Evolutionary conservation across 2,888 invertebrate genomes (phyloP).

Genomic region (Criorhina ranunculi): DNA sequence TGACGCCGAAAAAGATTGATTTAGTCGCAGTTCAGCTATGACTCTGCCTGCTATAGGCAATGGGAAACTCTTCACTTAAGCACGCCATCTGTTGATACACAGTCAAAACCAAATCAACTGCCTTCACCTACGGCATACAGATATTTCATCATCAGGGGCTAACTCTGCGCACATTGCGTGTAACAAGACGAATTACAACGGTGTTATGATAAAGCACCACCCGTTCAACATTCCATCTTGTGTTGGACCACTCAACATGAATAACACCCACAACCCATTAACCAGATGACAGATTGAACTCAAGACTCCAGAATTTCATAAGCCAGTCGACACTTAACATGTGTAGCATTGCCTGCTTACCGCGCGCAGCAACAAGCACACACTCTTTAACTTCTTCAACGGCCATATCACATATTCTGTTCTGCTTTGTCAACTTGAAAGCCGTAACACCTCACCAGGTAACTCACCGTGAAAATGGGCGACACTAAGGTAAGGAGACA

Average conservation of each 20-base stretch:
- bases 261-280: constrained; percentile 75
- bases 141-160: constrained; percentile 28
- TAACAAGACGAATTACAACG: constrained; percentile 61
- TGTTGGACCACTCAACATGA: constrained; percentile 57
- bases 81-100: background rate
- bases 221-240: constrained; percentile 45
- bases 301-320: constrained; percentile 50
- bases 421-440: constrained; percentile 71
- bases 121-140: background rate
- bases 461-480: constrained; percentile 69
- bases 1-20: too few relatives aligned
- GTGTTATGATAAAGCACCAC: constrained; percentile 55
- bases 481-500: constrained; percentile 61
- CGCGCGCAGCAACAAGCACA: constrained; percentile 12
- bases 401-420: constrained; percentile 61
- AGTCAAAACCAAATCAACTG: background rate
- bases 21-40: too few relatives aligned
- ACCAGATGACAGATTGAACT: constrained; percentile 74
- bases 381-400: constrained; percentile 40
- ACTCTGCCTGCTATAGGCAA: too few relatives aligned
- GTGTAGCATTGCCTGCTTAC: constrained; percentile 48
- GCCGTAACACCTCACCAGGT: constrained; percentile 61
- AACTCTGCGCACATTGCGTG: constrained; percentile 9
- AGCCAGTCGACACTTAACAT: constrained; percentile 54
- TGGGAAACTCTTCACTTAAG: too few relatives aligned